A percentile compares a stretch with the other conserved stretches of the same genome.
phyloP scores from a whole-genome alignment of 2,113 vertebrate genomes.

The Gadus chalcogrammus region DNA sequence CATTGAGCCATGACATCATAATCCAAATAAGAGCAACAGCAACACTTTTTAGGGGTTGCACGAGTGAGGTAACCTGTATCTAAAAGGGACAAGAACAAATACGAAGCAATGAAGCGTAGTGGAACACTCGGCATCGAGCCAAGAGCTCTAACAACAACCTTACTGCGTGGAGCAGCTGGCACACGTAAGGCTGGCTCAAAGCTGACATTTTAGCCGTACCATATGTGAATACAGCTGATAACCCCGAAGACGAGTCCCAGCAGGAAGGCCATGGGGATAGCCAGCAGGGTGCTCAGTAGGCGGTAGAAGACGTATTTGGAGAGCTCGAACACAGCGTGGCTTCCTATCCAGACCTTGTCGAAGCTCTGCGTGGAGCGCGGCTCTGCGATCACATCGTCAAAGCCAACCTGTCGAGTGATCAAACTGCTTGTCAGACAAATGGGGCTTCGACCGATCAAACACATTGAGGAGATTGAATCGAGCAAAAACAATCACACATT shows the following conservation, averaged over 20 bases:
- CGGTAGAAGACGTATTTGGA: conserved; percentile 86
- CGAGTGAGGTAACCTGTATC: conserved; percentile 17
- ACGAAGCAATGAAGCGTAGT: not conserved
- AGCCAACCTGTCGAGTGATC: conserved; percentile 75
- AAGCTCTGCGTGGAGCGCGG: conserved; percentile 83
- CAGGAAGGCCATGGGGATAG: conserved; percentile 84
- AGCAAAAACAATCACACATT: not conserved
- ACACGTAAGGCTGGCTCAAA: not conserved
- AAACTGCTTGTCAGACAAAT: not conserved
- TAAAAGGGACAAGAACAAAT: conserved; percentile 34
- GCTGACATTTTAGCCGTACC: conserved; percentile 70
- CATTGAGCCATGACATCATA: conserved; percentile 23
- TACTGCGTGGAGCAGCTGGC: no score
- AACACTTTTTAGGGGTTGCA: not conserved
- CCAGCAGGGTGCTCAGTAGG: conserved; percentile 82
- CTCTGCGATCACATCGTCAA: conserved; percentile 91
- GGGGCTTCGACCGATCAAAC: no score
- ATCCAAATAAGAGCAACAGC: conserved; percentile 31
- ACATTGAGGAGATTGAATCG: no score
- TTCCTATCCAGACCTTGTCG: conserved; percentile 91
- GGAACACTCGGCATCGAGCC: conserved; percentile 12
- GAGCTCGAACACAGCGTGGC: conserved; percentile 88
- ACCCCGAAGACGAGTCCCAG: conserved; percentile 81
- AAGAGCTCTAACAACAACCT: conserved; percentile 5
- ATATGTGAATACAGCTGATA: conserved; percentile 92